Evolutionary conservation across 1,140 invertebrate species (phyloP), one percentile per base, ranked within the genome.

Genomic region (Ostrea edulis): DNA sequence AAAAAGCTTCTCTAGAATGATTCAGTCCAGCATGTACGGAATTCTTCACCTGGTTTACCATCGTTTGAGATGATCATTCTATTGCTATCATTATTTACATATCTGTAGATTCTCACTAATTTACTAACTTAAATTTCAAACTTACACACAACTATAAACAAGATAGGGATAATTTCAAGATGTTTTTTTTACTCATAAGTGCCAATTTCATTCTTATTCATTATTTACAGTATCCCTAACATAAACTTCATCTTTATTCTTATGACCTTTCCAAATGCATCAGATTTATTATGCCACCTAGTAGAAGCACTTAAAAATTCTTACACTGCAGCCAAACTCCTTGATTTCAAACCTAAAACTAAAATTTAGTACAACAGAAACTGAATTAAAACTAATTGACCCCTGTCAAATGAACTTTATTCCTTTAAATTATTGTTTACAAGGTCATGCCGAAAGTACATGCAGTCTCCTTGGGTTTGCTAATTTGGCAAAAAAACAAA

Each of bases 81-180:
- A 77, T 25, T 62, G 29, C 22, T 25, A 77, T 29, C 68, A 77
- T 14, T 62, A 77, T 77, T 35, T 77, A 77, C 35, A 44, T 77
- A 77, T 77, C 68, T 77, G 8, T 12, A 29, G 29, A 77, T 77
- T 12, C 68, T 35, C 5, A 9, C 4, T 77, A 29, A 29, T 77
- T 77, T 44, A 77, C 14, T 77, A 77, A n/a, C 25, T 22, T 71
- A 71, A 71, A 25, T 71, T 71, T 71, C 29, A 71, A 77, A 29
- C 29, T 14, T 35, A 29, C 68, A 77, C 17, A 62, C 5, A n/a
- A 77, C 68, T 29, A 77, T 17, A 35, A 17, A 29, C 22, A 25
- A 29, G 68, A 77, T 77, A 35, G 25, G 68, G 68, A 25, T 77
- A 25, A 77, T 77, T 25, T 29, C 9, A 14, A 12, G 25, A 44